These are phyloP conservation scores for Subanguina moxae DNA, from an alignment of 1,140 invertebrate species.

Conservation along the genomic window DNA sequence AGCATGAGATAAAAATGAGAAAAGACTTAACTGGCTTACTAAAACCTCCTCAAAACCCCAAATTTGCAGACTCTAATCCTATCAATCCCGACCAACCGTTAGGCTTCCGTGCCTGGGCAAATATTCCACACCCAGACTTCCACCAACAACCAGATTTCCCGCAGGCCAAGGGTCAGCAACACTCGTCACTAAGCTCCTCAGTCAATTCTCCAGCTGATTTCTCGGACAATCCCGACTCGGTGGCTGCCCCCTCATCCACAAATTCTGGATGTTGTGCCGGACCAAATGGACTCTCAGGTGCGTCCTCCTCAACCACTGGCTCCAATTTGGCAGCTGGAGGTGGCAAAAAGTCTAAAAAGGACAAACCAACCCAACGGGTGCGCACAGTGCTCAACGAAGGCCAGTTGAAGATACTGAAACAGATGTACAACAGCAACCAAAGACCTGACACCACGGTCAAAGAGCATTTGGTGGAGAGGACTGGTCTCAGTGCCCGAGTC, in stretches of 20 bases:
- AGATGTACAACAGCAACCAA: slow-evolving; percentile 85
- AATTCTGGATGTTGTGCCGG: neutral
- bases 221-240: neutral
- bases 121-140: neutral
- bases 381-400: slow-evolving; percentile 97
- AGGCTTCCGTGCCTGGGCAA: neutral
- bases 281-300: neutral
- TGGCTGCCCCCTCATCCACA: neutral
- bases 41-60: too few relatives aligned
- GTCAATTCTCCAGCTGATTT: neutral
- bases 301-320: neutral
- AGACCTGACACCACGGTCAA: slow-evolving; percentile 97
- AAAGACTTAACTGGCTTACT: too few relatives aligned
- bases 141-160: neutral
- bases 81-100: too few relatives aligned
- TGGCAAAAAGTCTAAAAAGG: slow-evolving; percentile 23
- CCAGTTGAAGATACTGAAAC: slow-evolving; percentile 82
- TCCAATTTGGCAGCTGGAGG: neutral
- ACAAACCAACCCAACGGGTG: slow-evolving; percentile 75
- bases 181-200: neutral
- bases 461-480: slow-evolving; percentile 98
- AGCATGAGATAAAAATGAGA: too few relatives aligned
- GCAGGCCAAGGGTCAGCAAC: neutral
- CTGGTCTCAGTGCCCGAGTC: slow-evolving; percentile 63
- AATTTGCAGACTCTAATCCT: too few relatives aligned